Conservation (phyloP, 2,797 vertebrate genomes). For the Gambusia yucatana region DNA sequence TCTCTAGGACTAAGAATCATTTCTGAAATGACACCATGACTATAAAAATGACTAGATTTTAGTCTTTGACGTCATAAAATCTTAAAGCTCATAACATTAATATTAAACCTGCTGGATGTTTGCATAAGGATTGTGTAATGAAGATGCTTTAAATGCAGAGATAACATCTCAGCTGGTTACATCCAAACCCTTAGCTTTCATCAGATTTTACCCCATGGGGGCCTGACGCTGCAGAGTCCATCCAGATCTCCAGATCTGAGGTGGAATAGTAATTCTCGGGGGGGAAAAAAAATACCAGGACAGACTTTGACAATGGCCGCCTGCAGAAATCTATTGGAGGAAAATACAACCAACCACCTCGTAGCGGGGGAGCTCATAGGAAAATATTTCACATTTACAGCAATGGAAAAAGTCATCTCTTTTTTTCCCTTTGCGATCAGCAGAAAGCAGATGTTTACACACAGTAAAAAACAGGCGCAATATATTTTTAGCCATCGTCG, state of each 20-base stretch:
- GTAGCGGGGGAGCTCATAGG: not conserved
- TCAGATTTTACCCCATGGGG: conserved; percentile 31
- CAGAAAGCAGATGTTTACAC: not conserved
- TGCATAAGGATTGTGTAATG: not conserved
- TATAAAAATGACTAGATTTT: not conserved
- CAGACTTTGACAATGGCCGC: conserved; percentile 34
- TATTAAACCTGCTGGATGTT: not conserved
- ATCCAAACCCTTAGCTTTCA: conserved; percentile 1
- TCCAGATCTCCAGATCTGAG: conserved; percentile 21
- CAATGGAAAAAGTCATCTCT: not conserved
- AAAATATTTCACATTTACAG: conserved; percentile 6
- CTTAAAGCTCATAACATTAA: not conserved
- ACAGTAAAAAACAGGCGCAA: not conserved
- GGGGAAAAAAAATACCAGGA: conserved; percentile 14
- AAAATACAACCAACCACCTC: conserved; percentile 10
- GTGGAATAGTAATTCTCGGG: conserved; percentile 16
- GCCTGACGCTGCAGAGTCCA: conserved; percentile 17
- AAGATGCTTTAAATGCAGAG: not conserved
- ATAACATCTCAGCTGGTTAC: not conserved
- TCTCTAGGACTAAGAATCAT: not conserved
- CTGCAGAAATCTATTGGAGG: conserved; percentile 25
- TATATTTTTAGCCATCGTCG: not conserved
- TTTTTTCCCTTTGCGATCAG: not conserved
- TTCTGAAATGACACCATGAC: not conserved
- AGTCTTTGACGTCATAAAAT: not conserved